Evolutionary conservation across 1,140 invertebrate genomes (phyloP).

Genomic region (Trinorchestia longiramus): DNA sequence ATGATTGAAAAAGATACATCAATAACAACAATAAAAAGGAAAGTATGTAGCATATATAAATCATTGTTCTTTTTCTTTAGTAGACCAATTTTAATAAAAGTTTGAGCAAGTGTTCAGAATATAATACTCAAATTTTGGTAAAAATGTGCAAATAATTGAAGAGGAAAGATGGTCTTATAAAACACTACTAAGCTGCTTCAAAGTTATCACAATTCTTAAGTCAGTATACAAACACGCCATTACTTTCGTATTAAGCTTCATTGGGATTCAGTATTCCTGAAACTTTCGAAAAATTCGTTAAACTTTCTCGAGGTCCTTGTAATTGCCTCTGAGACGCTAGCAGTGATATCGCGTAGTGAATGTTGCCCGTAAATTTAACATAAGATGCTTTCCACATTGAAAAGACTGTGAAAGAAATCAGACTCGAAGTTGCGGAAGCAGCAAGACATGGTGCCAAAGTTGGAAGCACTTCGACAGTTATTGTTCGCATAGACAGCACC

Average conservation of each 20-base stretch:
- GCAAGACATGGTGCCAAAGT: slow-evolving; percentile 33
- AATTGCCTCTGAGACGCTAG: neutral
- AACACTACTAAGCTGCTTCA: neutral
- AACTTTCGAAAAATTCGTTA: neutral
- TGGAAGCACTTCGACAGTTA: slow-evolving; percentile 31
- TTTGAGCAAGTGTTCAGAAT: neutral
- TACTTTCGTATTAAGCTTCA: neutral
- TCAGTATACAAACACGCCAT: neutral
- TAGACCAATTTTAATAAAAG: neutral
- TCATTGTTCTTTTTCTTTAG: neutral
- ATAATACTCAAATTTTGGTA: neutral
- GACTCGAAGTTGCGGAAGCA: slow-evolving; percentile 1
- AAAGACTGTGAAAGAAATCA: slow-evolving; percentile 1
- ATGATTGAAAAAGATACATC: neutral
- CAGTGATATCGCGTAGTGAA: neutral
- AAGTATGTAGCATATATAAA: neutral
- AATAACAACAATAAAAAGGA: neutral
- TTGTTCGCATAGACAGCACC: slow-evolving; percentile 31
- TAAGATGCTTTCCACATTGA: neutral
- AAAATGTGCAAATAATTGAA: neutral
- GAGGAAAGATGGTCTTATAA: neutral
- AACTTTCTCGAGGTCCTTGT: neutral
- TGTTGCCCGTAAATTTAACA: neutral
- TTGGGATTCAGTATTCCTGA: neutral
- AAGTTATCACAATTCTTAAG: neutral